Percentiles rank a stretch among this genome's conserved stretches.
These are phyloP conservation scores for Parelbella ahira DNA, from an alignment of 2,888 invertebrate genomes.

Conservation along the genomic window DNA sequence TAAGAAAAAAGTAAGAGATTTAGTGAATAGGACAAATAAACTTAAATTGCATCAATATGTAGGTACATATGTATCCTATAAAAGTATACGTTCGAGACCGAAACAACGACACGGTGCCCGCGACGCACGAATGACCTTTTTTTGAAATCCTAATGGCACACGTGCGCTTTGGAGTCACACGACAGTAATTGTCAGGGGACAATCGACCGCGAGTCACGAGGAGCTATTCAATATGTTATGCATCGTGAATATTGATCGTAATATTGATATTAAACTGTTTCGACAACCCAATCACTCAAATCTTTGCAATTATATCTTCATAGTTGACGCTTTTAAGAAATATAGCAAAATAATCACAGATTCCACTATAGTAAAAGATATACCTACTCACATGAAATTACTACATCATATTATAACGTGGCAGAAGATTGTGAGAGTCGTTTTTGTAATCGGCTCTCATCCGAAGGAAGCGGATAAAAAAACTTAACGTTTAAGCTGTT, in stretches of 20 bases:
- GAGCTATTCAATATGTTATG: slow-evolving; percentile 49
- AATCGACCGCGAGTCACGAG: slow-evolving; percentile 70
- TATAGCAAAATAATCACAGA: no score
- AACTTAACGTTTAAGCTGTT: slow-evolving; percentile 39
- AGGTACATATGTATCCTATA: no score
- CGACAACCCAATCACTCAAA: no score
- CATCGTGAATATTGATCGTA: slow-evolving; percentile 61
- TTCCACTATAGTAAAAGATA: no score
- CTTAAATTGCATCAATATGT: no score
- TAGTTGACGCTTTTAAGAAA: no score
- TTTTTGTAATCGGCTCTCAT: slow-evolving; percentile 37
- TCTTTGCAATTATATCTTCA: no score
- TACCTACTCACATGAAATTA: slow-evolving; percentile 9
- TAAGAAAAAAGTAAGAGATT: no score
- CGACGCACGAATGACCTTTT: slow-evolving; percentile 64
- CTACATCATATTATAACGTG: slow-evolving; percentile 18
- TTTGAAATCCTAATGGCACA: slow-evolving; percentile 53
- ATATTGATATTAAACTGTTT: slow-evolving; percentile 38
- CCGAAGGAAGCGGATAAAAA: slow-evolving; percentile 40
- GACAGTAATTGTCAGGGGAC: slow-evolving; percentile 60
- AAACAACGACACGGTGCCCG: slow-evolving; percentile 41
- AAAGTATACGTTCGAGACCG: slow-evolving; percentile 28
- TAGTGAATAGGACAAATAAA: no score
- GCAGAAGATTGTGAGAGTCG: slow-evolving; percentile 30
- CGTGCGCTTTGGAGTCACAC: slow-evolving; percentile 62